phyloP scores from a whole-genome alignment of 2,888 invertebrate genomes.

The Melanargia galathea region DNA sequence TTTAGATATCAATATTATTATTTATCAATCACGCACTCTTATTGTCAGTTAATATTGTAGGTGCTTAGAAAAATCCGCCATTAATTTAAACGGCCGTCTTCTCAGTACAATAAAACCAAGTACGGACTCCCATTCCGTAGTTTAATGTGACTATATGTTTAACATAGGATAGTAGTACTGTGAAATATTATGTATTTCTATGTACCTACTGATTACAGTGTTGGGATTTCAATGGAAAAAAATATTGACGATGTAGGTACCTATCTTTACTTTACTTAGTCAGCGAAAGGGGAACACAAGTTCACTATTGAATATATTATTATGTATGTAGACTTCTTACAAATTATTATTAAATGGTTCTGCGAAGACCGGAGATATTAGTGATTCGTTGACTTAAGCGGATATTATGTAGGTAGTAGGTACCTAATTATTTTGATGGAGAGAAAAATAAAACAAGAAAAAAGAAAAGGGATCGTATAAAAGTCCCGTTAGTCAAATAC shows the following conservation, averaged over 20 bases:
- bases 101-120: slow-evolving; percentile 15
- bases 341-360: too few species aligned
- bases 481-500: not conserved
- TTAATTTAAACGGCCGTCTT: slow-evolving; percentile 16
- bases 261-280: too few species aligned
- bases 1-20: not conserved
- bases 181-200: not conserved
- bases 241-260: too few species aligned
- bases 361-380: too few species aligned
- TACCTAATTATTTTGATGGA: too few species aligned
- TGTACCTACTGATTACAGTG: not conserved
- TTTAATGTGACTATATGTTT: slow-evolving; percentile 8
- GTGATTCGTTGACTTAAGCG: too few species aligned
- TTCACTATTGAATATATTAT: too few species aligned
- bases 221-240: not conserved
- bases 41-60: not conserved
- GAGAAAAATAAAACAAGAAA: not conserved
- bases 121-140: not conserved
- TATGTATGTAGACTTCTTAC: too few species aligned
- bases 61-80: slow-evolving; percentile 19
- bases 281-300: too few species aligned
- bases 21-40: not conserved
- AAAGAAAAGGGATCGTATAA: too few species aligned
- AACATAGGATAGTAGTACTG: not conserved
- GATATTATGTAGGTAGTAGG: too few species aligned